phyloP scores from a whole-genome alignment of 2,888 invertebrate genomes.

The Stenotaenia linearis region DNA sequence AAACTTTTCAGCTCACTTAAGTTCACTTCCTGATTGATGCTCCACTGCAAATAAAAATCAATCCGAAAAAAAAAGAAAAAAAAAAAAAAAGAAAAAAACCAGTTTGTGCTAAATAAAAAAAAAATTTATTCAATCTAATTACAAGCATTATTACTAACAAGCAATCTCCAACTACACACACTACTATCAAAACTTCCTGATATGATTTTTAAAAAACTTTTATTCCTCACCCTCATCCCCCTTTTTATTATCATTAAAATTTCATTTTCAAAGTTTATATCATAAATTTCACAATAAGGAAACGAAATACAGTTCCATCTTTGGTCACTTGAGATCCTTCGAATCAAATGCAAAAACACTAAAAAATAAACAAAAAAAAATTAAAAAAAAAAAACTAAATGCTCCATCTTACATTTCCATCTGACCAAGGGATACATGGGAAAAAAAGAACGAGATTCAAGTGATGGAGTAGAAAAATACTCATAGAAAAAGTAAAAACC shows the following conservation, averaged over 20 bases:
- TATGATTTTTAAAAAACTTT: not conserved
- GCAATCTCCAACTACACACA: not conserved
- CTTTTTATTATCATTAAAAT: not conserved
- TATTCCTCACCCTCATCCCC: not conserved
- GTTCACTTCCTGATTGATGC: too few relatives aligned
- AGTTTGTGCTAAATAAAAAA: not conserved
- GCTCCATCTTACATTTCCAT: not conserved
- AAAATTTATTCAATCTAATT: not conserved
- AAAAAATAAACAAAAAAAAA: not conserved
- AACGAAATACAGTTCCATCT: not conserved
- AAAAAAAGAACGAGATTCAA: not conserved
- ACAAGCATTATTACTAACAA: not conserved
- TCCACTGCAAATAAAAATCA: too few relatives aligned
- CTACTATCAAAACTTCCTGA: not conserved
- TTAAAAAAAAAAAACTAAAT: not conserved
- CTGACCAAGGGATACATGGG: not conserved
- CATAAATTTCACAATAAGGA: too few relatives aligned
- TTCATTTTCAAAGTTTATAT: not conserved
- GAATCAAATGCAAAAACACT: not conserved
- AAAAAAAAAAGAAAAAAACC: too few relatives aligned
- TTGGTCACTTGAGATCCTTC: constrained; percentile 9
- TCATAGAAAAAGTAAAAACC: not conserved
- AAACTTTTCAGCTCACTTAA: too few relatives aligned
- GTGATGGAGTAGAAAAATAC: constrained; percentile 4
- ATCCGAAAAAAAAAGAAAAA: too few relatives aligned